A percentile compares a stretch with the other conserved stretches of the same genome.
phyloP scores from a whole-genome alignment of 2,797 vertebrate species.

The Scomberomorus guttatus region DNA sequence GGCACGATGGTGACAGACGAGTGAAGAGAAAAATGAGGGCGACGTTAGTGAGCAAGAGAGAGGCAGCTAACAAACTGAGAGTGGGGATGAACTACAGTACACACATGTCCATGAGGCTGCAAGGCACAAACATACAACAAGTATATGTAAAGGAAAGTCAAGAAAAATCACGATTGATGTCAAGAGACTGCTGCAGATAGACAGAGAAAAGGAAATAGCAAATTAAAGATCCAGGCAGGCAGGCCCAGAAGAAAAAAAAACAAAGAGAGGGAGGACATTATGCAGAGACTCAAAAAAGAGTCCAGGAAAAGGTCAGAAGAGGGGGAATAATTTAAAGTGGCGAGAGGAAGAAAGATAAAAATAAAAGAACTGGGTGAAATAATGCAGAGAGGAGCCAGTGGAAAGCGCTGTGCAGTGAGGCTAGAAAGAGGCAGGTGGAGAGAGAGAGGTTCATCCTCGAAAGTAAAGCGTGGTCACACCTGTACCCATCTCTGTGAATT shows the following conservation, averaged over 20 bases:
- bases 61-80: neutral
- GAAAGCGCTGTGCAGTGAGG: constrained; percentile 12
- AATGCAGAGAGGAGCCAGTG: constrained; percentile 2
- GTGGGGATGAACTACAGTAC: neutral
- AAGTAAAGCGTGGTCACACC: neutral
- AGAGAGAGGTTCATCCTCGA: neutral
- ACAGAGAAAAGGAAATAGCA: neutral
- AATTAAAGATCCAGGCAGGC: neutral
- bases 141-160: neutral
- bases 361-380: constrained; percentile 43
- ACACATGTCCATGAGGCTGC: neutral
- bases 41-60: neutral
- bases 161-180: constrained; percentile 3
- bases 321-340: constrained; percentile 16
- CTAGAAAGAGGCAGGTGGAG: neutral
- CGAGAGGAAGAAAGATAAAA: constrained; percentile 25
- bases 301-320: constrained; percentile 30
- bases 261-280: constrained; percentile 1
- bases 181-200: neutral
- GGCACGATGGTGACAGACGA: neutral
- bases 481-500: constrained; percentile 7
- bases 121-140: neutral
- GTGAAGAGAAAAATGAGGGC: neutral
- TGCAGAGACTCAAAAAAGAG: constrained; percentile 15
- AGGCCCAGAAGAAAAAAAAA: neutral